Percentiles rank a stretch among this genome's conserved stretches.
Evolutionary conservation across 30 jellyfish, hydroid and myxozoan genomes (phyloP).

Genomic region (Hydractinia symbiolongicarpus): DNA sequence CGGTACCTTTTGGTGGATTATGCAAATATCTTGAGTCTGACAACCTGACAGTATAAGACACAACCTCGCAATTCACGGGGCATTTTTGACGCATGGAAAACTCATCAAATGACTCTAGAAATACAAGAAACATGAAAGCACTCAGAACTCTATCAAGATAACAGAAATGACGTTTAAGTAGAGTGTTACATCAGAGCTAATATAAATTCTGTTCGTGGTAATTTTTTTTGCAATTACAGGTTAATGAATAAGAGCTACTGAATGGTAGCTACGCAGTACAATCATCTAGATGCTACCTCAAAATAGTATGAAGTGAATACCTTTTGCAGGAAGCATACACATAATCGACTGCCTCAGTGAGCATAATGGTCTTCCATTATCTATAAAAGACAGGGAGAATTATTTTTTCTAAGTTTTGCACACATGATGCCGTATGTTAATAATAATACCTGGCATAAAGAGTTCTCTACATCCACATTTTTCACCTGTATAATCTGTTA

Average conservation of each 20-base stretch:
- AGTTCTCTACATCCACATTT: slow-evolving; percentile 78
- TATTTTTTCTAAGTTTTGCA: too few relatives aligned
- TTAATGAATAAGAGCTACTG: too few relatives aligned
- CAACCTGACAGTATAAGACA: neutral
- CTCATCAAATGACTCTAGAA: slow-evolving; percentile 25
- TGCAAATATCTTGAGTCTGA: slow-evolving; percentile 19
- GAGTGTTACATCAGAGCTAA: neutral
- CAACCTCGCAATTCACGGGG: slow-evolving; percentile 27
- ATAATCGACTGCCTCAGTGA: slow-evolving; percentile 59
- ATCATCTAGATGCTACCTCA: too few relatives aligned
- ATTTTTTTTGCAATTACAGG: neutral
- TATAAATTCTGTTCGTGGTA: neutral
- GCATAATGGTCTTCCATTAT: slow-evolving; percentile 56
- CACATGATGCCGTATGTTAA: too few relatives aligned
- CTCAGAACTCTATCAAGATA: neutral
- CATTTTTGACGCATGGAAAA: slow-evolving; percentile 17
- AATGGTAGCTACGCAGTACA: too few relatives aligned
- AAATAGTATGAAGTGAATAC: slow-evolving; percentile 14
- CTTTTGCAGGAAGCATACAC: slow-evolving; percentile 63
- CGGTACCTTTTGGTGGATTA: slow-evolving; percentile 15
- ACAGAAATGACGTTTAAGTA: neutral
- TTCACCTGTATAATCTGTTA: slow-evolving; percentile 42
- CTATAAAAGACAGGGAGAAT: slow-evolving; percentile 25
- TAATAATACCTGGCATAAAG: slow-evolving; percentile 93
- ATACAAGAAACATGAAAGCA: neutral